These are phyloP conservation scores for Heteromormyrus szaboi DNA, from an alignment of 2,797 vertebrate genomes.

Conservation along the genomic window DNA sequence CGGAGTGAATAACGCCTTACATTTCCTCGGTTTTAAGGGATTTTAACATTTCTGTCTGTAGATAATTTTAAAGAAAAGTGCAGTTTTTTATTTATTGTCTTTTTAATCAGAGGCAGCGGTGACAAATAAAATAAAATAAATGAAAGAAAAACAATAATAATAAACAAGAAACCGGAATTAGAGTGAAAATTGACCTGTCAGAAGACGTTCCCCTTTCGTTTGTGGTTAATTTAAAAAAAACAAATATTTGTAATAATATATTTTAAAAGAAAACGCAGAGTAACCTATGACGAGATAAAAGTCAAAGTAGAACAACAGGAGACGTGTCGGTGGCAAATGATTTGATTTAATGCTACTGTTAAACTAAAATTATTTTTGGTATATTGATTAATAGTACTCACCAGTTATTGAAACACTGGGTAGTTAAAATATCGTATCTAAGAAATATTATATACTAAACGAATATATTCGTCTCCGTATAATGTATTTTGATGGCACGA, in stretches of 20 bases:
- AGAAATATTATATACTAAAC: background rate
- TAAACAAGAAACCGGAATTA: background rate
- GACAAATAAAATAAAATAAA: background rate
- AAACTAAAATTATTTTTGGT: conserved; percentile 3
- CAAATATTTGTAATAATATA: background rate
- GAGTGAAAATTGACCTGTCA: background rate
- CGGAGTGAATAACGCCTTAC: background rate
- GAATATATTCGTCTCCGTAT: background rate
- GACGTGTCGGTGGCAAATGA: background rate
- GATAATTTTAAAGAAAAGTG: background rate
- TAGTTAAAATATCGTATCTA: background rate
- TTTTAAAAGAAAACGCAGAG: background rate
- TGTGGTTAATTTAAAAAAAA: background rate
- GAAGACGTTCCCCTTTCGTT: background rate
- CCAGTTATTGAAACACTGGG: background rate
- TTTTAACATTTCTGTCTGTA: background rate
- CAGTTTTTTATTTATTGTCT: background rate
- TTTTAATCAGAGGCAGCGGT: background rate
- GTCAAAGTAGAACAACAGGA: background rate
- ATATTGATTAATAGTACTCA: background rate
- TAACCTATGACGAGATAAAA: background rate
- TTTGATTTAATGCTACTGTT: background rate
- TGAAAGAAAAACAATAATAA: background rate
- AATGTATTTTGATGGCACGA: background rate
- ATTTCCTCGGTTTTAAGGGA: background rate